phyloP scores from a whole-genome alignment of 1,140 invertebrate genomes.

The Calephelis nemesis region DNA sequence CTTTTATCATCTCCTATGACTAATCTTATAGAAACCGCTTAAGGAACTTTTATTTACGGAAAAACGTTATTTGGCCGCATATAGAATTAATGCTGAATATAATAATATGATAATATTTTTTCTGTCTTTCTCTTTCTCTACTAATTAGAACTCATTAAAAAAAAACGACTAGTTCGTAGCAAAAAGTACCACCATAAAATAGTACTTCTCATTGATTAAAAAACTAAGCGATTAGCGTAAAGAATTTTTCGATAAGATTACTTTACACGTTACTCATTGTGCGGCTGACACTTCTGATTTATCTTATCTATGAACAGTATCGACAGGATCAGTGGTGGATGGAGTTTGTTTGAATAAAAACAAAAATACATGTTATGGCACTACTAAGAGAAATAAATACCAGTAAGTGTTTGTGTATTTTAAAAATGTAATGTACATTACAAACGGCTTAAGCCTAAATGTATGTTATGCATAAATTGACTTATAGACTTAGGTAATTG shows the following conservation, averaged over 20 bases:
- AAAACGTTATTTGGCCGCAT: no score
- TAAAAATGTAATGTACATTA: neutral
- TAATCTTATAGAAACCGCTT: no score
- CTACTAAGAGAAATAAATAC: constrained; percentile 9
- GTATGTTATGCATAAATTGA: no score
- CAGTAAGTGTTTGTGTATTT: neutral
- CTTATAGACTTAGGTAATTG: no score
- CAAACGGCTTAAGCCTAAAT: no score
- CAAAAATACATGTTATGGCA: constrained; percentile 14
- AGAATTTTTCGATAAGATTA: constrained; percentile 22
- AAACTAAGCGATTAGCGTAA: constrained; percentile 11
- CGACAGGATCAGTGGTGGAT: neutral
- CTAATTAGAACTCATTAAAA: neutral
- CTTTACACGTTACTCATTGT: constrained; percentile 14
- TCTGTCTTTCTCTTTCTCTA: neutral
- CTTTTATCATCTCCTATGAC: no score
- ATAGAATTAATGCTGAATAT: no score
- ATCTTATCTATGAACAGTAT: constrained; percentile 13
- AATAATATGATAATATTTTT: no score
- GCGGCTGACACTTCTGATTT: constrained; percentile 8
- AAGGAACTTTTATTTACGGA: no score
- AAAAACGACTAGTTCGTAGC: neutral
- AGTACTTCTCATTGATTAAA: neutral
- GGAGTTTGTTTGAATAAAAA: constrained; percentile 13
- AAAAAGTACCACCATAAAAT: neutral